phyloP scores from a whole-genome alignment of 2,113 vertebrate species.

The Otus sunia region DNA sequence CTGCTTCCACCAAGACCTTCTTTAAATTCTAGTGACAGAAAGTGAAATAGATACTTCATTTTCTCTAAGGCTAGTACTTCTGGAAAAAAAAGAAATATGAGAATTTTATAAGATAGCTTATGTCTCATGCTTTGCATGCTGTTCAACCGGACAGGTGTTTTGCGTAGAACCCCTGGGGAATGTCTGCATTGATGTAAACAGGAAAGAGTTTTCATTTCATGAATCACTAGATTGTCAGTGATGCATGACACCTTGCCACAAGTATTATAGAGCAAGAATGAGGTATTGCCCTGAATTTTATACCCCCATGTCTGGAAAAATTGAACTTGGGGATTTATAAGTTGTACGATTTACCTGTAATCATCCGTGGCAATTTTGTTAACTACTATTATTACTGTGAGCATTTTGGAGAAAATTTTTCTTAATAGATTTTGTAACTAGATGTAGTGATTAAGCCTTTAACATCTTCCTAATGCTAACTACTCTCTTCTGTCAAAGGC shows the following conservation, averaged over 20 bases:
- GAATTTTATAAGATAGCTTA: neutral
- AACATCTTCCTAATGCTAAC: neutral
- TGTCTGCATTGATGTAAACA: neutral
- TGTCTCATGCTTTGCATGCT: neutral
- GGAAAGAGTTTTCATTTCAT: slow-evolving; percentile 24
- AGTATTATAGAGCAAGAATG: neutral
- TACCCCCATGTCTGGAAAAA: neutral
- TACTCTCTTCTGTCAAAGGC: neutral
- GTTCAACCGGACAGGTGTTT: neutral
- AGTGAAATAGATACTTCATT: neutral
- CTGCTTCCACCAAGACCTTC: neutral
- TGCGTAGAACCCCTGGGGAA: neutral
- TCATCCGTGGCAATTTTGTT: neutral
- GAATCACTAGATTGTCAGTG: slow-evolving; percentile 14
- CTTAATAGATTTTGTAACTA: neutral
- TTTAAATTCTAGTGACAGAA: neutral
- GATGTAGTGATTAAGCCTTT: neutral
- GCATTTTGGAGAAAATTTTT: neutral
- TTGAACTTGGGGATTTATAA: neutral
- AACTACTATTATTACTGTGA: neutral
- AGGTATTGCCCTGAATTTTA: slow-evolving; percentile 8
- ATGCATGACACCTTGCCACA: slow-evolving; percentile 1
- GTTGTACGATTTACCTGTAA: neutral
- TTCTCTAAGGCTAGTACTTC: neutral
- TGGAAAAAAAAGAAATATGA: neutral